Evolutionary conservation across 2,888 invertebrate species (phyloP), one percentile per base, ranked within the genome.

Genomic region (Mythimna pallens): DNA sequence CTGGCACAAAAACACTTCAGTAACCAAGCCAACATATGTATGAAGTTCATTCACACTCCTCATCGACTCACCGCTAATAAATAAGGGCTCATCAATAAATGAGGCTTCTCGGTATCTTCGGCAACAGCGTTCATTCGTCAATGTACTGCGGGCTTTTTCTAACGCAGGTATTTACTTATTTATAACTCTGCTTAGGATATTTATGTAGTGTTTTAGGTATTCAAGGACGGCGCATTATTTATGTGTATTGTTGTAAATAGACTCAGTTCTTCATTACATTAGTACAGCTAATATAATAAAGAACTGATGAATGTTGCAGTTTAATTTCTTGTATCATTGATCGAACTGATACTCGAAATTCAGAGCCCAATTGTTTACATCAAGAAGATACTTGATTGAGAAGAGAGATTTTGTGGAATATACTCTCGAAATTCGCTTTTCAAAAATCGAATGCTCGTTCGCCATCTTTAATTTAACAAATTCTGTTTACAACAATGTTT

Each of bases 81-180:
- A 94, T 94, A 93, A 93, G 90, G 83, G 89, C 88, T 92, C 93
- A 93, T 94, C 92, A 94, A 94, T 94, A 94, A 93, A 88, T 92
- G 87, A 91, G 88, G 90, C 86, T 88, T 82, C 89, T 89, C 87
- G 86, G 91, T 89, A 88, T 83, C 89, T 87, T 89, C 88, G 88
- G 87, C 86, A 92, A 89, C 90, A 89, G 88, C 83, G 85, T 78
- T 84, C 86, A 92, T 92, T 87, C 89, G 89, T 92, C 92, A 92
- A 91, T 91, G 90, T 87, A 86, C 72, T 52, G 59, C 50, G 70
- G 68, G 62, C 55, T 74, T 83, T 83, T 79, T 81, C 84, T 72
- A 73, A 73, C 70, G 54, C 70, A 74, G 59, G 73, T 76, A 71
- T 73, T 82, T 72, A 67, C 67, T 77, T 84, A 84, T 80, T 84